Evolutionary conservation across 2,113 vertebrate species (phyloP).

Genomic region (Sinocyclocheilus maitianheensis): DNA sequence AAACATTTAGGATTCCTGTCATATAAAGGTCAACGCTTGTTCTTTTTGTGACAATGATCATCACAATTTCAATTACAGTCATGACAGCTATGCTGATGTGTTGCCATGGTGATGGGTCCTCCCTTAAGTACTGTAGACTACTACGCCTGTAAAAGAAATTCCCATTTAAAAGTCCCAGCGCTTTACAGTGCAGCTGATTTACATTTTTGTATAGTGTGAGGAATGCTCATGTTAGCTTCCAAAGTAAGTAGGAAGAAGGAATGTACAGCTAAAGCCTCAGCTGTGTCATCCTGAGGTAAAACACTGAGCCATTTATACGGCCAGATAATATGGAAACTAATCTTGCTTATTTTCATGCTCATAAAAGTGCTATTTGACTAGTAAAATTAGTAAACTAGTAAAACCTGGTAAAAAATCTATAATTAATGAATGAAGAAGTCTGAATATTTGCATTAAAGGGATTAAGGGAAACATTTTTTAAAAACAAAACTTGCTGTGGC

Average conservation of each 20-base stretch:
- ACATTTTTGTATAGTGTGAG: conserved; percentile 5
- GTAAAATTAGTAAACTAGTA: not conserved
- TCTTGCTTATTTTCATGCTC: not conserved
- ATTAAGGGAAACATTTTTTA: not conserved
- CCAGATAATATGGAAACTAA: conserved; percentile 21
- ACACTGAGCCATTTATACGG: conserved; percentile 8
- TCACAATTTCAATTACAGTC: not conserved
- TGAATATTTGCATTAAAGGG: not conserved
- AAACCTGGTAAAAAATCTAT: not conserved
- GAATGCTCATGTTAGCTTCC: not conserved
- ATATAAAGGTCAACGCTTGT: not conserved
- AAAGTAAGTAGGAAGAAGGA: conserved; percentile 14
- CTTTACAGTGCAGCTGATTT: not conserved
- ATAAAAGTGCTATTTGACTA: conserved; percentile 10
- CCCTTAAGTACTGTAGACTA: not conserved
- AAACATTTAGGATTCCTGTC: not conserved
- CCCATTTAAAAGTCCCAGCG: not conserved
- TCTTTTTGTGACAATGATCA: not conserved
- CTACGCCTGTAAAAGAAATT: not conserved
- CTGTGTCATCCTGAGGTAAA: not conserved
- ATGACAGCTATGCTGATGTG: not conserved
- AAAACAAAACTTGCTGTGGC: not conserved
- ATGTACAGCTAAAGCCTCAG: not conserved
- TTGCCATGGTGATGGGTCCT: not conserved
- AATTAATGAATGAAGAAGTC: not conserved